Evolutionary conservation across 2,888 invertebrate genomes (phyloP), one percentile per base, ranked within the genome.

Genomic region (Caenorhabditis plicata): DNA sequence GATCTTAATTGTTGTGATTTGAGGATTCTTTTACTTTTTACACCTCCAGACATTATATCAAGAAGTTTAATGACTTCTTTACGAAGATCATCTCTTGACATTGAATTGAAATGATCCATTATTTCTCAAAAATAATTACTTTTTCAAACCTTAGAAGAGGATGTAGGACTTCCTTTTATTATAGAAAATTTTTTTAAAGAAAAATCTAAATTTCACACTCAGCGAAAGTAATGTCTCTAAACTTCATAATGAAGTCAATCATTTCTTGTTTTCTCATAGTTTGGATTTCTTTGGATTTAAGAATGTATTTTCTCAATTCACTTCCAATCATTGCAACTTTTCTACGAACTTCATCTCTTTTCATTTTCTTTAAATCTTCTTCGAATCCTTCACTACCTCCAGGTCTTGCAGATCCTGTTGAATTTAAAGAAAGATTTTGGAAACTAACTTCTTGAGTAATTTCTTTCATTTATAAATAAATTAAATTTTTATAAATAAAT

Each of bases 51-150:
- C n/a, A n/a, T n/a, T n/a, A n/a, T n/a, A n/a, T n/a, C n/a, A n/a
- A n/a, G n/a, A n/a, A n/a, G n/a, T n/a, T n/a, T n/a, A n/a, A n/a
- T 45, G 46, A 62, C 61, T 62, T 52, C 39, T 13, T 27, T 20
- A n/a, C 35, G 60, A 19, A 62, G 62, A 4, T 64, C 53, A 63
- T 62, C 62, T 55, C 41, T 46, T 13, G 51, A 44, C 58, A 64
- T n/a, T n/a, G 63, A 64, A 51, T 56, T 38, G 50, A 17, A 53
- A 32, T 51, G 41, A 26, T 48, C 31, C 7, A 29, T 33, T 33
- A 5, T 33, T n/a, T n/a, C 33, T 33, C 13, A 9, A 33, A 33
- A 49, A 22, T 29, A 23, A 48, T 56, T 62, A 63, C 46, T 62
- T 56, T 56, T 44, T 44, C 44, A 62, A 64, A 48, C 20, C 44